A percentile compares a stretch with the other conserved stretches of the same genome.
Conservation (phyloP, 2,797 vertebrate species). For the Iguana delicatissima region DNA sequence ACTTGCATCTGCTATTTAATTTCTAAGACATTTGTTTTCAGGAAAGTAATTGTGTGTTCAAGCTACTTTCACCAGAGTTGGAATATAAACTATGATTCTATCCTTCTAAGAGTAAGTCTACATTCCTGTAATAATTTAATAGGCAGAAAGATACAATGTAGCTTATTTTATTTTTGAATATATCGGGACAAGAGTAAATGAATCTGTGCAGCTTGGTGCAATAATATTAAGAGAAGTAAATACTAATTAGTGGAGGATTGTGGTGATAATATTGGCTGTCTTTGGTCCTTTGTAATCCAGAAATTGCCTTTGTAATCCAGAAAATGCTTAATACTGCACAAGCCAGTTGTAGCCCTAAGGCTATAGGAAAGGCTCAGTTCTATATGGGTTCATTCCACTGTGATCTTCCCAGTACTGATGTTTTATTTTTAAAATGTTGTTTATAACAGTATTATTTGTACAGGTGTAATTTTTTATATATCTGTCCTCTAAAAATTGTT, state of each 20-base stretch:
- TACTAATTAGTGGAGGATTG: conserved; percentile 58
- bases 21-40: not conserved
- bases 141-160: not conserved
- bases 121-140: not conserved
- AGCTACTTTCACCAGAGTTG: conserved; percentile 3
- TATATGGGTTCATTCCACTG: conserved; percentile 43
- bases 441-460: conserved; percentile 28
- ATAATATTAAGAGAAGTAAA: conserved; percentile 52
- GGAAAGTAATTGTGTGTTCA: not conserved
- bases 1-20: not conserved
- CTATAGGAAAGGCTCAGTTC: conserved; percentile 41
- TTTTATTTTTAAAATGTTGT: conserved; percentile 46
- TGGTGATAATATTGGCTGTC: conserved; percentile 56
- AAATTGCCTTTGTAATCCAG: conserved; percentile 59
- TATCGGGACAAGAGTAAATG: conserved; percentile 31
- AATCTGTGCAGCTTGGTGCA: fast-evolving
- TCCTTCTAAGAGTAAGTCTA: not conserved
- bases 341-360: conserved; percentile 55
- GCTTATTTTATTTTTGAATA: conserved; percentile 42
- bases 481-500: not conserved
- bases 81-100: not conserved
- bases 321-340: conserved; percentile 41
- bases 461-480: not conserved
- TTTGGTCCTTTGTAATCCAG: conserved; percentile 10
- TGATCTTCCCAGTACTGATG: conserved; percentile 50